Percentiles rank a stretch among this genome's conserved stretches.
Conservation (phyloP, 2,797 vertebrate species). For the Centroberyx gerrardi region DNA sequence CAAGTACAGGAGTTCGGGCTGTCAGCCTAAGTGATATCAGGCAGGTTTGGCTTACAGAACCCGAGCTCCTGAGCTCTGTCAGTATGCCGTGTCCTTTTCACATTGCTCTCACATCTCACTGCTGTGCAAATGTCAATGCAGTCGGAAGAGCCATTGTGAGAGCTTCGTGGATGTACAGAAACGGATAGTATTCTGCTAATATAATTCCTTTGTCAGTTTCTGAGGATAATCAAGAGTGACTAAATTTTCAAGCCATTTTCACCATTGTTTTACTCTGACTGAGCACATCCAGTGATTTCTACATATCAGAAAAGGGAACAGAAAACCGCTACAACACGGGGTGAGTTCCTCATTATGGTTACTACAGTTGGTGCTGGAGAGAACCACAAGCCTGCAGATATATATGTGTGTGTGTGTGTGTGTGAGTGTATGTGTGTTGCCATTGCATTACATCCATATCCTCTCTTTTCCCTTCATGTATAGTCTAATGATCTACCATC, state of each 20-base stretch:
- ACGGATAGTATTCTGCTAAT: neutral
- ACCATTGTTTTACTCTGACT: constrained; percentile 14
- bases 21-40: constrained; percentile 40
- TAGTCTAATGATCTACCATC: constrained; percentile 59
- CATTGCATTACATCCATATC: constrained; percentile 47
- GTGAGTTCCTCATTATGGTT: constrained; percentile 55
- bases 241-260: neutral
- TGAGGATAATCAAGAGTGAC: constrained; percentile 1
- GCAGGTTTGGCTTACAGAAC: constrained; percentile 25
- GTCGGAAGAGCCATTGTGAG: constrained; percentile 5
- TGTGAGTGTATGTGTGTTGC: constrained; percentile 34
- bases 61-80: constrained; percentile 35
- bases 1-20: constrained; percentile 28
- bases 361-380: constrained; percentile 19
- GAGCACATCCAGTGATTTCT: constrained; percentile 51
- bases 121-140: constrained; percentile 40
- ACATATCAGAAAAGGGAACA: constrained; percentile 37
- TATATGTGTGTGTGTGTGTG: constrained; percentile 19
- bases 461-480: constrained; percentile 47
- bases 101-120: constrained; percentile 25
- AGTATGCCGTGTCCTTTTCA: constrained; percentile 23
- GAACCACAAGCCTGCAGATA: constrained; percentile 22
- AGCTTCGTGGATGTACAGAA: constrained; percentile 2
- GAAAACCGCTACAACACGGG: constrained; percentile 45
- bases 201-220: neutral